Evolutionary conservation across 2,113 vertebrate genomes (phyloP).

Genomic region (Centrocercus urophasianus): DNA sequence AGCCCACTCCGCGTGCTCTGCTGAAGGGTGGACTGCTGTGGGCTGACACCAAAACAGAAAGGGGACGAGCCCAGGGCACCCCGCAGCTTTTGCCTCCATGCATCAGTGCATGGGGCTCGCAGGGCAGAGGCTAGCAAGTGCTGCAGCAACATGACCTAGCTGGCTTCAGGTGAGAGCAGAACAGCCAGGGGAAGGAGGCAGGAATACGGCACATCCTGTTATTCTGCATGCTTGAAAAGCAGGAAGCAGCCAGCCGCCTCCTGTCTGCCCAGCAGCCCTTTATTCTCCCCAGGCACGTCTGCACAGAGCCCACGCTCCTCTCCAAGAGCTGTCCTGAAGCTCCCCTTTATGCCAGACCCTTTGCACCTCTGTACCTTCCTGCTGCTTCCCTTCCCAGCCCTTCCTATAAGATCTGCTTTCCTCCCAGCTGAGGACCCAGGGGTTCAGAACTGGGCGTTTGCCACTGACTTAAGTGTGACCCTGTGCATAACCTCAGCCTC

Average conservation of each 20-base stretch:
- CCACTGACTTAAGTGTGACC: not conserved
- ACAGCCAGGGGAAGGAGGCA: not conserved
- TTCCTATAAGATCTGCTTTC: not conserved
- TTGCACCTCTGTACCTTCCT: not conserved
- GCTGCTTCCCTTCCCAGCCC: not conserved
- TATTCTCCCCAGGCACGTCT: accelerated
- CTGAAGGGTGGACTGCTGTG: not conserved
- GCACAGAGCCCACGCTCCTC: not conserved
- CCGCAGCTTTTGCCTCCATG: not conserved
- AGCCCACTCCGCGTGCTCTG: not conserved
- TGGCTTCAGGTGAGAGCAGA: not conserved
- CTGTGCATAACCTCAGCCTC: not conserved
- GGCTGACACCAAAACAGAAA: not conserved
- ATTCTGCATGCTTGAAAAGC: not conserved
- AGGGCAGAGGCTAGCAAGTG: not conserved
- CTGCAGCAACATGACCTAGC: not conserved
- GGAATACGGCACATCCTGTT: conserved; percentile 39
- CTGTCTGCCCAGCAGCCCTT: not conserved
- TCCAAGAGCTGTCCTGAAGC: not conserved
- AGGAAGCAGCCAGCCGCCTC: not conserved
- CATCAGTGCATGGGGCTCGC: accelerated
- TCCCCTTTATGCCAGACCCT: not conserved
- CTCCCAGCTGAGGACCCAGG: not conserved
- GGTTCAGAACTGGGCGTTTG: not conserved
- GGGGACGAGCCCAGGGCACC: not conserved